Percentiles rank a stretch among this genome's conserved stretches.
These are phyloP conservation scores for Anser cygnoides DNA, from an alignment of 2,113 vertebrate genomes.

Conservation along the genomic window DNA sequence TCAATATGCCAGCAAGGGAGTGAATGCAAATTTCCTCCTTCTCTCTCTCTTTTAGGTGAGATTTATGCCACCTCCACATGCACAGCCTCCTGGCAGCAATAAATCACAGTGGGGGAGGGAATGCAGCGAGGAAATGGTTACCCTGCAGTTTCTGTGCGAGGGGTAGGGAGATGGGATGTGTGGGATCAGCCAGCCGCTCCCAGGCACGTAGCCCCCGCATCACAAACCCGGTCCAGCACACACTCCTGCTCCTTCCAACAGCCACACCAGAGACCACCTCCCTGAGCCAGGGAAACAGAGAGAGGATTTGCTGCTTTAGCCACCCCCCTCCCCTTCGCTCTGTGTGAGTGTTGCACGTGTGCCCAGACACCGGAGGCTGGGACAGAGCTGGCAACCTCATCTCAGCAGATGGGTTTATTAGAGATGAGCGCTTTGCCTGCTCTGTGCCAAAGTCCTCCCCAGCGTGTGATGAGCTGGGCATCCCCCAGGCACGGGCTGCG, in stretches of 20 bases:
- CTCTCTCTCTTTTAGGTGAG: slow-evolving; percentile 58
- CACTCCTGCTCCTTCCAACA: neutral
- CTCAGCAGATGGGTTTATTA: neutral
- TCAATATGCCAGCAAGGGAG: slow-evolving; percentile 21
- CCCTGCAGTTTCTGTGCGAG: neutral
- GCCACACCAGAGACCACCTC: neutral
- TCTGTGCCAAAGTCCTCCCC: neutral
- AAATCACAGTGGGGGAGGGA: slow-evolving; percentile 51
- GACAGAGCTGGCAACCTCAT: neutral
- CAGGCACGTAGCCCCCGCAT: neutral
- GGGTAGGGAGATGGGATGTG: neutral
- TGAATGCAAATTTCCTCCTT: slow-evolving; percentile 47
- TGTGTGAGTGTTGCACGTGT: neutral
- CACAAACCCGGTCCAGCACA: neutral
- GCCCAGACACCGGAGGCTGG: neutral
- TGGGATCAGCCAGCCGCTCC: neutral
- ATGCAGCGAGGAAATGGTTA: neutral
- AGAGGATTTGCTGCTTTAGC: neutral
- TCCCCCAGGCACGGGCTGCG: neutral
- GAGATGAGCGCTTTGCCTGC: neutral
- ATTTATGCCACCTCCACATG: slow-evolving; percentile 68
- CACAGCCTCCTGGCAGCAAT: slow-evolving; percentile 59
- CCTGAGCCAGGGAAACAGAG: neutral
- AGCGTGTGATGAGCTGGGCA: neutral
- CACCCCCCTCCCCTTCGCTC: neutral